Evolutionary conservation across 2,797 vertebrate genomes (phyloP), one percentile per base, ranked within the genome.

Genomic region (Scarus forsteni): DNA sequence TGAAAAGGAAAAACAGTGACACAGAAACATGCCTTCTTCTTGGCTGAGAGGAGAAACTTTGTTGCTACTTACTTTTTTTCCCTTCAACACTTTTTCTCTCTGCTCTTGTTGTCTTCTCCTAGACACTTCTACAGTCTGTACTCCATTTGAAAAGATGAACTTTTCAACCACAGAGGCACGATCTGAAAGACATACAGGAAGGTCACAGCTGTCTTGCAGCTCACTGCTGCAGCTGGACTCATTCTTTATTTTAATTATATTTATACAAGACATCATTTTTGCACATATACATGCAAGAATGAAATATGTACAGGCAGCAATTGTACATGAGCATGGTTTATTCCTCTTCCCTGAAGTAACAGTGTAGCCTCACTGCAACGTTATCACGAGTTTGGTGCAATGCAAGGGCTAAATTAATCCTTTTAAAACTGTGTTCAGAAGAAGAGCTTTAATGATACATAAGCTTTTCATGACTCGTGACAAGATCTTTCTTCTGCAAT

Each of bases 1-100:
- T 88, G 92, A 87, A 92, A 90, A 90, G 74, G 76, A 84, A 89
- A 90, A 93, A 86, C 83, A 87, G 90, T 87, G 88, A 90, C 87
- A 91, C 73, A 89, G 85, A 92, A 89, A 86, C 89, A 90, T 84
- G 84, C 78, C 87, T 80, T 75, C 81, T 88, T 88, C 77, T 85
- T 85, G 72, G 75, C 89, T 46, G 70, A 75, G 85, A 85, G 73
- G 79, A 84, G 59, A 89, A 92, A 92, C 82, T 89, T 88, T 85
- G 64, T 67, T 72, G 79, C 79, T 66, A 79, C 84, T 85, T 81
- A 86, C 70, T 81, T 85, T 70, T 76, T 73, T 78, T 51, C 63
- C 46, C 27, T 27, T 27, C 16, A 35, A 73, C 48, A 72, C 34
- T 56, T 39, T 43, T 87, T 88, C 84, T 57, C 84, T 79, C 66